These are phyloP conservation scores for Isaurus tuberculatus DNA, from an alignment of 92 coral and sea anemone genomes.

Conservation along the genomic window DNA sequence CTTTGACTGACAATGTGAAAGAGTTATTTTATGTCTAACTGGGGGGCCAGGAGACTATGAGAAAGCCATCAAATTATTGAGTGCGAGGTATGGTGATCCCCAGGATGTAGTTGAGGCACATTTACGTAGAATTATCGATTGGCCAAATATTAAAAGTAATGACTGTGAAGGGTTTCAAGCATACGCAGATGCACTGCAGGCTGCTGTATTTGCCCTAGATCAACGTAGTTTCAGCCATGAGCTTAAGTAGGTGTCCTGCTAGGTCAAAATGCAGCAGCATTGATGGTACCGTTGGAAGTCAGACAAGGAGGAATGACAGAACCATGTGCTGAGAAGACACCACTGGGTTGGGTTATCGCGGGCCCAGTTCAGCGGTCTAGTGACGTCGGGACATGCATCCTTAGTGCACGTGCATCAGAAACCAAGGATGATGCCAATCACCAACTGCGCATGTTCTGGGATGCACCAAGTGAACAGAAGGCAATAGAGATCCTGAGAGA, in stretches of 20 bases:
- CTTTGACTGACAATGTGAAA: conserved; percentile 44
- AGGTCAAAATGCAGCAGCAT: not conserved
- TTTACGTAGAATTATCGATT: conserved; percentile 44
- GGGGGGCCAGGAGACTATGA: conserved; percentile 54
- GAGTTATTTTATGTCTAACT: conserved; percentile 46
- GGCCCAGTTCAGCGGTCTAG: not conserved
- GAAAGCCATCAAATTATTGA: conserved; percentile 48
- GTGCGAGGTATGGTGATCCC: conserved; percentile 62
- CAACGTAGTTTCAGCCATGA: conserved; percentile 46
- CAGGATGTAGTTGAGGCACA: conserved; percentile 60
- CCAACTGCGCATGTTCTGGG: not conserved
- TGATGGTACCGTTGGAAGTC: not conserved
- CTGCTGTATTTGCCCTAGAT: conserved; percentile 61
- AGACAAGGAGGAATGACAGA: not conserved
- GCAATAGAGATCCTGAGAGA: not conserved
- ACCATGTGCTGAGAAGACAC: not conserved
- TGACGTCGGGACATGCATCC: not conserved
- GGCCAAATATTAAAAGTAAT: conserved; percentile 41
- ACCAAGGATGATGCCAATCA: not conserved
- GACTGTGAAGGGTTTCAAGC: conserved; percentile 50
- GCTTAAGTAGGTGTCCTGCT: conserved; percentile 35
- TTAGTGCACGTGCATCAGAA: no score
- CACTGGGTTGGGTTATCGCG: not conserved
- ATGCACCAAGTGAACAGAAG: not conserved
- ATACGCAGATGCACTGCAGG: conserved; percentile 59